Conservation (phyloP, 2,888 invertebrate species). For the Cyclophora albipunctata region DNA sequence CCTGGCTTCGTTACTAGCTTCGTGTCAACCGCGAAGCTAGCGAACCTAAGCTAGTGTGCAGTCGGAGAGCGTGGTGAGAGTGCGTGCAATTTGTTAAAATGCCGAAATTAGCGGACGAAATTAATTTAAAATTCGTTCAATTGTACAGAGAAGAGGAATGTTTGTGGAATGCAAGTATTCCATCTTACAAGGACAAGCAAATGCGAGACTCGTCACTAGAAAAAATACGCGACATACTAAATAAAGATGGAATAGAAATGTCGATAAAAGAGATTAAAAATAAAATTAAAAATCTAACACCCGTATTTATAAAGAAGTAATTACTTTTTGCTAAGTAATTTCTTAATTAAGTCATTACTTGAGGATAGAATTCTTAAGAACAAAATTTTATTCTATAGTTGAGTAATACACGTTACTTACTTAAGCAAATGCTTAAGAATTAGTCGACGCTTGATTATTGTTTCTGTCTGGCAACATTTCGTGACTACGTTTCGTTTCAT, state of each 20-base stretch:
- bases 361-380: too few relatives aligned
- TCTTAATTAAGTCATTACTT: too few relatives aligned
- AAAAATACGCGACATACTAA: conserved; percentile 1
- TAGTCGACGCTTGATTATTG: too few relatives aligned
- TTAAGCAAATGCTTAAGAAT: too few relatives aligned
- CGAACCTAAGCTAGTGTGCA: conserved; percentile 7
- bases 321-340: too few relatives aligned
- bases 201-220: conserved; percentile 4
- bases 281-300: conserved; percentile 4
- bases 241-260: conserved; percentile 1
- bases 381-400: too few relatives aligned
- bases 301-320: too few relatives aligned
- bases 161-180: conserved; percentile 4
- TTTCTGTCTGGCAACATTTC: too few relatives aligned
- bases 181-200: conserved; percentile 4
- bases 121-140: conserved; percentile 8
- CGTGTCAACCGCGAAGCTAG: not conserved
- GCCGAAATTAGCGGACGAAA: conserved; percentile 5
- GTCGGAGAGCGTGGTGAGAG: conserved; percentile 6
- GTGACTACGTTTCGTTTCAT: too few relatives aligned
- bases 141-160: conserved; percentile 9
- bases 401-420: too few relatives aligned
- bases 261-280: conserved; percentile 1
- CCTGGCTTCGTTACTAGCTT: conserved; percentile 1
- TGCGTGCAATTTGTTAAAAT: conserved; percentile 6